A percentile compares a stretch with the other conserved stretches of the same genome.
These are phyloP conservation scores for Atopsyche davidsoni DNA, from an alignment of 1,140 invertebrate species.

Conservation along the genomic window DNA sequence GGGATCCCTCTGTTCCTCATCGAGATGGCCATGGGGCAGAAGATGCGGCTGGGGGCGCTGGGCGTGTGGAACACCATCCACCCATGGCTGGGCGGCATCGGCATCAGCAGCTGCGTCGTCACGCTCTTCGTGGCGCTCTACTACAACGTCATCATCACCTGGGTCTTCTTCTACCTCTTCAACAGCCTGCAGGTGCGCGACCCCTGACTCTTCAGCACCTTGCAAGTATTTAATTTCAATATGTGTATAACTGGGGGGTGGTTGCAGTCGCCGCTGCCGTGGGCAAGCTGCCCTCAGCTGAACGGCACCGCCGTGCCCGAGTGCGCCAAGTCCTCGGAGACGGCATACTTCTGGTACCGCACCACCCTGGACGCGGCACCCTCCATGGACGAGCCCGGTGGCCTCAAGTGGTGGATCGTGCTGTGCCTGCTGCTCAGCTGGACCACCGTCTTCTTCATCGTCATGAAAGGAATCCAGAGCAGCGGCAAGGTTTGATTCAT, in stretches of 20 bases:
- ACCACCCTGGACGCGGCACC: conserved; percentile 77
- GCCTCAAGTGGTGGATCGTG: conserved; percentile 91
- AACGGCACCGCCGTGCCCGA: conserved; percentile 68
- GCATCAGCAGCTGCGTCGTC: conserved; percentile 85
- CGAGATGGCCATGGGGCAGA: conserved; percentile 89
- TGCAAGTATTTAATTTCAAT: not conserved
- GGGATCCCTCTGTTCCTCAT: conserved; percentile 91
- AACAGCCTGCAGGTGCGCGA: conserved; percentile 73
- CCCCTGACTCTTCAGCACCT: not conserved
- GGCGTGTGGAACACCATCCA: conserved; percentile 93
- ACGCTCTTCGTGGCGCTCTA: conserved; percentile 90
- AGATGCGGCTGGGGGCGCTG: conserved; percentile 80
- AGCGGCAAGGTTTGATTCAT: conserved; percentile 82
- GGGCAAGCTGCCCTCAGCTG: conserved; percentile 71
- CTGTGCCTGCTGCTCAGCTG: conserved; percentile 88
- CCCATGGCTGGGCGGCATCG: conserved; percentile 85
- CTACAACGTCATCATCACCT: conserved; percentile 98
- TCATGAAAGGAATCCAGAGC: conserved; percentile 97
- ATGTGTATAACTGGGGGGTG: too few species aligned
- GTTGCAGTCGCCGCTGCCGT: conserved; percentile 70
- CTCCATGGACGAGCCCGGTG: conserved; percentile 75
- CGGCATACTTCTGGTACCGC: conserved; percentile 86
- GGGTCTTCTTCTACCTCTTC: conserved; percentile 95
- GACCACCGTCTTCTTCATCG: conserved; percentile 93
- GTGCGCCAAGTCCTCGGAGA: conserved; percentile 76